Evolutionary conservation across 2,113 vertebrate species (phyloP).

Genomic region (Symphodus melops): DNA sequence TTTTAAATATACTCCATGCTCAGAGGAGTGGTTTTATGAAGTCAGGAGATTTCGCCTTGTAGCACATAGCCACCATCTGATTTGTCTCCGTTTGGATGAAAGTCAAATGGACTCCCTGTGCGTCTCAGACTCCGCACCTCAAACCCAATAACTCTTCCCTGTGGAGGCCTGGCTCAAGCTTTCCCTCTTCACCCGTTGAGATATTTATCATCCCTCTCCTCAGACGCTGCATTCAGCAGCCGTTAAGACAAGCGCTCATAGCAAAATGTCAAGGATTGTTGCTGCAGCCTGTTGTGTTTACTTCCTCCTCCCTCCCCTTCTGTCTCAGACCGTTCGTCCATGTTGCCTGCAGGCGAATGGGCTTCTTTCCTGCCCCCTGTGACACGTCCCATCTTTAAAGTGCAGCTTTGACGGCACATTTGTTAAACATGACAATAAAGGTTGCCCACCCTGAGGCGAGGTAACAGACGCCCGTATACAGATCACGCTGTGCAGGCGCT

Average conservation of each 20-base stretch:
- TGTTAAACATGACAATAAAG: slow-evolving; percentile 46
- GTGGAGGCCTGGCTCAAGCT: slow-evolving; percentile 11
- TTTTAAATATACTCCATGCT: not conserved
- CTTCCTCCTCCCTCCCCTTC: slow-evolving; percentile 45
- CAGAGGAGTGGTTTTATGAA: not conserved
- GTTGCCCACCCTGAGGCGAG: slow-evolving; percentile 7
- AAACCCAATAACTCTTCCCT: slow-evolving; percentile 22
- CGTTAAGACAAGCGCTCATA: slow-evolving; percentile 36
- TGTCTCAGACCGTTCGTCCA: slow-evolving; percentile 33
- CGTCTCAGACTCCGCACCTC: slow-evolving; percentile 12
- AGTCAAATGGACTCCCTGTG: slow-evolving; percentile 17
- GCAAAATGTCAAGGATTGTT: slow-evolving; percentile 65
- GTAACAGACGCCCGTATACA: slow-evolving; percentile 4
- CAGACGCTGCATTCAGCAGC: slow-evolving; percentile 46
- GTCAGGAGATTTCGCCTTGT: not conserved
- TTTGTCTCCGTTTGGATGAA: slow-evolving; percentile 4
- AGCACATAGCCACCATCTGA: slow-evolving; percentile 26
- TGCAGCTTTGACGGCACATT: slow-evolving; percentile 53
- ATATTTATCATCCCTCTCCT: slow-evolving; percentile 39
- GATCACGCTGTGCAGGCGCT: slow-evolving; percentile 4
- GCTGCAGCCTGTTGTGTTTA: slow-evolving; percentile 54
- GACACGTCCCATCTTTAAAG: slow-evolving; percentile 61
- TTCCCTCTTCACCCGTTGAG: not conserved
- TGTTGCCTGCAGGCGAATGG: slow-evolving; percentile 44
- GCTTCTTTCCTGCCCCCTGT: slow-evolving; percentile 23